These are phyloP conservation scores for Cetoscarus ocellatus DNA, from an alignment of 2,797 vertebrate species.

Conservation along the genomic window DNA sequence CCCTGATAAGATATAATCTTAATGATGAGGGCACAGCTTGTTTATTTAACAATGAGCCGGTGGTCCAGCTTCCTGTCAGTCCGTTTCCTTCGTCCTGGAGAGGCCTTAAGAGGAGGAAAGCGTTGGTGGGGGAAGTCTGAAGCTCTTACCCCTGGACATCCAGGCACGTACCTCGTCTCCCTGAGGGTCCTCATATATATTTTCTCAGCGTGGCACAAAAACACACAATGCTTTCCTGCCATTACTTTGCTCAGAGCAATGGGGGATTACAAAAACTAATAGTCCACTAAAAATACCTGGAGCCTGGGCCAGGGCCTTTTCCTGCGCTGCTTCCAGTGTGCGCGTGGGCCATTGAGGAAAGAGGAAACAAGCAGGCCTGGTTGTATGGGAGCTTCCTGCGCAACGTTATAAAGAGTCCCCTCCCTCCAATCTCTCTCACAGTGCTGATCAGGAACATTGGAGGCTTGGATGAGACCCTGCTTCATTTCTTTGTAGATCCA, in stretches of 20 bases:
- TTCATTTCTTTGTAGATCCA: conserved; percentile 52
- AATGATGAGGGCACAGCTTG: conserved; percentile 39
- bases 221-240: conserved; percentile 80
- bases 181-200: conserved; percentile 67
- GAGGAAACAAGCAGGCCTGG: conserved; percentile 82
- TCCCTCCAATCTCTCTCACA: conserved; percentile 57
- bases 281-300: conserved; percentile 86
- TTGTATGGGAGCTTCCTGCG: conserved; percentile 82
- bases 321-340: conserved; percentile 82
- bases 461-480: conserved; percentile 50
- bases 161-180: conserved; percentile 68
- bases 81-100: conserved; percentile 78
- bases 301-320: conserved; percentile 70
- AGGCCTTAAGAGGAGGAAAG: conserved; percentile 65
- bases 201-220: conserved; percentile 72
- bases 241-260: conserved; percentile 71
- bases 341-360: conserved; percentile 85
- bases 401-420: conserved; percentile 84
- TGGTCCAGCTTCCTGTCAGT: conserved; percentile 70
- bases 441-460: conserved; percentile 60
- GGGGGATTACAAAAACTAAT: conserved; percentile 83
- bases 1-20: conserved; percentile 5
- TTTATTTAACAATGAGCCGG: conserved; percentile 62
- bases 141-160: conserved; percentile 67
- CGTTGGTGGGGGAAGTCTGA: conserved; percentile 71